Evolutionary conservation across 2,888 invertebrate genomes (phyloP).

Genomic region (Argynnis bischoffii): DNA sequence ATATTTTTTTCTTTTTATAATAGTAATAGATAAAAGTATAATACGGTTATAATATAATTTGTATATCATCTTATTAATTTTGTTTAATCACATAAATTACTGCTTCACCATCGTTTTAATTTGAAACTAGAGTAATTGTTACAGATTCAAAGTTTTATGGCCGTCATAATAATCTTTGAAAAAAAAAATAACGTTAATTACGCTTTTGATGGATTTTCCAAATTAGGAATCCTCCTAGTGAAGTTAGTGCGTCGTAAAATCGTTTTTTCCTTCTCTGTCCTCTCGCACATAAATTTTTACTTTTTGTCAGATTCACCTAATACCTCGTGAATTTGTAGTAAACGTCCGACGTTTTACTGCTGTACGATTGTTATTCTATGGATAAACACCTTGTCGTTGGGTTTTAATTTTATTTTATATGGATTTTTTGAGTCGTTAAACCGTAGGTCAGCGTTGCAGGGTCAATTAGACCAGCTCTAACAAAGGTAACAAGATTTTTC

Average conservation of each 20-base stretch:
- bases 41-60: neutral
- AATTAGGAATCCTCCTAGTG: conserved; percentile 61
- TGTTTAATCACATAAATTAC: conserved; percentile 10
- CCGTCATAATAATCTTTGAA: conserved; percentile 17
- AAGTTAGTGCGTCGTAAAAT: conserved; percentile 65
- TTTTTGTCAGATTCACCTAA: conserved; percentile 78
- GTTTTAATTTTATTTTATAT: conserved; percentile 57
- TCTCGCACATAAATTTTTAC: conserved; percentile 66
- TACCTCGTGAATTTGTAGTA: conserved; percentile 77
- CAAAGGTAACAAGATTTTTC: conserved; percentile 54
- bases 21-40: too few species aligned
- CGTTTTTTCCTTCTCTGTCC: conserved; percentile 45
- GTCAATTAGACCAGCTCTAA: conserved; percentile 66
- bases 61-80: conserved; percentile 1
- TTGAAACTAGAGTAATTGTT: conserved; percentile 30
- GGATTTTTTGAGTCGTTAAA: conserved; percentile 63
- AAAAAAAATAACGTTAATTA: conserved; percentile 62
- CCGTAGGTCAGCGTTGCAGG: conserved; percentile 51
- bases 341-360: conserved; percentile 74
- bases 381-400: conserved; percentile 58
- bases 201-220: conserved; percentile 59
- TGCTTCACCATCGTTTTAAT: conserved; percentile 18
- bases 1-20: too few species aligned
- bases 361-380: conserved; percentile 62
- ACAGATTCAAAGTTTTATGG: conserved; percentile 31